Base-by-base conservation (phyloP, 2,797 vertebrate species). In the Otolemur crassicaudatus region DNA sequence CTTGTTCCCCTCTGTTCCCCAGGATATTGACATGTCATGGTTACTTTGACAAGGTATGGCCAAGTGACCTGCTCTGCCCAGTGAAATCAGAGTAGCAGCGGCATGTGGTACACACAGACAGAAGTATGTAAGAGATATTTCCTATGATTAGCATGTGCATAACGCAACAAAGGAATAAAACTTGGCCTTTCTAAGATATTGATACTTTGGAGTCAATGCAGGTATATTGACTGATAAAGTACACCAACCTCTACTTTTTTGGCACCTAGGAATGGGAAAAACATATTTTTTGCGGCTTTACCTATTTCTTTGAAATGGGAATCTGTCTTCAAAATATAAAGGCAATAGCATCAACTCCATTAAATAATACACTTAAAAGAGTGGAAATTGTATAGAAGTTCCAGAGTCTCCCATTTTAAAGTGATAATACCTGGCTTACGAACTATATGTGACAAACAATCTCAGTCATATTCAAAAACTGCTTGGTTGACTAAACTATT, bases 251-350 rank as follows among this genome's bases (percentile, higher is more conserved):
- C 29, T 87, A 40, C 20, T 94, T 92, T 60, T 94, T 53, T 31
- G 88, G n/a, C 29, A 91, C n/a, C 14, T 8, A 3, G 1, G 1
- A 65, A 82, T 89, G 37, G 20, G 29, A 80, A 69, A 65, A 85
- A 53, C 9, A 43, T 25, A 87, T 22, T 87, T 80, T 94, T 87
- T 58, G 29, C 5, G 85, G 9, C 20, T 88, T 91, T 77, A 13
- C 7, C 29, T 93, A 11, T 88, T 37, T 94, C 76, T 70, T 61
- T 91, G 14, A 88, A 90, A 27, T 56, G 84, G 9, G 7, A 79
- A 70, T 81, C 17, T 37, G 7, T 87, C 25, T 84, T 22, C 46
- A 65, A 94, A 65, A 58, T 84, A 80, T 87, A 87, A 95, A 61
- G 19, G 10, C 1, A 67, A 27, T 61, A 37, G 34, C 14, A 40